Base-by-base conservation (phyloP, 2,113 vertebrate genomes). In the Sceloporus tristichus region DNA sequence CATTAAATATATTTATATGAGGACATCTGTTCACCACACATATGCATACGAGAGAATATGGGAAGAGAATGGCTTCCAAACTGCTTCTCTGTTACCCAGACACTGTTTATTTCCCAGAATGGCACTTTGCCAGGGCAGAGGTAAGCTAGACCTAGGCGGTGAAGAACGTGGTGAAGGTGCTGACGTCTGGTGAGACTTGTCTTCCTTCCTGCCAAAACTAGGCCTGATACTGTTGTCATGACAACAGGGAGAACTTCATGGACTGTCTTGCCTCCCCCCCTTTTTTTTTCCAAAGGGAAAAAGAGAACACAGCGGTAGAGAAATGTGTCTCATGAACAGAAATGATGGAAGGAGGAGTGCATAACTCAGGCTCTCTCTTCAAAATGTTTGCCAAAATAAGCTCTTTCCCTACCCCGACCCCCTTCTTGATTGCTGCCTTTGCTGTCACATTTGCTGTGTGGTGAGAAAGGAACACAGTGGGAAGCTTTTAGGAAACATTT, bases 201-300 rank as follows among this genome's bases (percentile, higher is more conserved):
- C 85, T 23, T 85, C 53, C 87, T 77, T 82, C 38, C 74, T 87
- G 23, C 68, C 91, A 48, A 48, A 48, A 48, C 68, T 56, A 88
- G 70, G 42, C 87, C 9, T 54, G 91, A 74, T 82, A 77, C 86
- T 86, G 68, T 90, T 82, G 70, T 87, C 79, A 88, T 89, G 94
- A 92, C 82, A 92, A 90, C 88, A 94, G 88, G 87, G 93, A 85
- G 85, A 91, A 90, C 62, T 7, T 89, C 74, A 88, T 91, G 71
- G 79, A 62, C 59, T 13, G 14, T 62, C 18, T 13, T 62, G 59
- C 59, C 6, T 48, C 4, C 42, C 42, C 42, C 59, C 65, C 74
- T 18, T 29, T 34, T 53, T 34, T 23, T 40, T 53, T 65, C 66
- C 87, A 82, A 54, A 88, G 85, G 90, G 27, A 27, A 25, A 73